A percentile compares a stretch with the other conserved stretches of the same genome.
Evolutionary conservation across 2,888 invertebrate genomes (phyloP).

Genomic region (Iselma pallidipennis): DNA sequence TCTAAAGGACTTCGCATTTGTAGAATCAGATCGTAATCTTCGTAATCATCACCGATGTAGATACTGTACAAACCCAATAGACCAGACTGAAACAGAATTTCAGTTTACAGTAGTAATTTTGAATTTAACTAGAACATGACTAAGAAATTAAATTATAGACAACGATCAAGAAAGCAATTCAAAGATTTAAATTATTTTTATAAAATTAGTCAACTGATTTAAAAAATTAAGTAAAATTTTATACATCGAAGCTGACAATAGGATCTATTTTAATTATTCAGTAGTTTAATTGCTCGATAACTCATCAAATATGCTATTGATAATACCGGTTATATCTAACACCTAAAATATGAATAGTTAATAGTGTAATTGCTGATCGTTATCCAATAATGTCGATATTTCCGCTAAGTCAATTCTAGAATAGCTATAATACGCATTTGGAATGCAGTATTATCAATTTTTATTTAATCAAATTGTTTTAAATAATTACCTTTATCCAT

Average conservation of each 20-base stretch:
- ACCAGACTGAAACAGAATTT: slow-evolving; percentile 53
- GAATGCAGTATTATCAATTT: no score
- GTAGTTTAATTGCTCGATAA: background rate
- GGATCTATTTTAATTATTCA: background rate
- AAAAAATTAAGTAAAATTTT: no score
- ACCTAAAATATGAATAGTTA: background rate
- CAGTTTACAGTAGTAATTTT: background rate
- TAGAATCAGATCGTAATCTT: slow-evolving; percentile 56
- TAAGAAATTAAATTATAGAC: no score
- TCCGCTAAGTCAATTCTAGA: no score
- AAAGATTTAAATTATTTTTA: slow-evolving; percentile 6
- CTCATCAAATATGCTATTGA: background rate
- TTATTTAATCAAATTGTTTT: slow-evolving; percentile 10
- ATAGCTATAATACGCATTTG: no score
- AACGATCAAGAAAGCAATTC: slow-evolving; percentile 5
- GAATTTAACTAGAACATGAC: no score
- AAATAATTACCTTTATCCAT: slow-evolving; percentile 54
- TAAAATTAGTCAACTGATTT: no score
- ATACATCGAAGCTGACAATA: no score
- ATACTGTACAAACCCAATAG: slow-evolving; percentile 59
- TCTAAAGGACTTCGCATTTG: slow-evolving; percentile 61
- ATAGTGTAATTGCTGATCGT: background rate
- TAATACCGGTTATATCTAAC: background rate
- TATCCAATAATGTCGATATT: background rate
- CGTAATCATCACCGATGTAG: slow-evolving; percentile 40